Percentiles rank a stretch among this genome's conserved stretches.
phyloP scores from a whole-genome alignment of 2,113 vertebrate genomes.

The Struthio camelus region DNA sequence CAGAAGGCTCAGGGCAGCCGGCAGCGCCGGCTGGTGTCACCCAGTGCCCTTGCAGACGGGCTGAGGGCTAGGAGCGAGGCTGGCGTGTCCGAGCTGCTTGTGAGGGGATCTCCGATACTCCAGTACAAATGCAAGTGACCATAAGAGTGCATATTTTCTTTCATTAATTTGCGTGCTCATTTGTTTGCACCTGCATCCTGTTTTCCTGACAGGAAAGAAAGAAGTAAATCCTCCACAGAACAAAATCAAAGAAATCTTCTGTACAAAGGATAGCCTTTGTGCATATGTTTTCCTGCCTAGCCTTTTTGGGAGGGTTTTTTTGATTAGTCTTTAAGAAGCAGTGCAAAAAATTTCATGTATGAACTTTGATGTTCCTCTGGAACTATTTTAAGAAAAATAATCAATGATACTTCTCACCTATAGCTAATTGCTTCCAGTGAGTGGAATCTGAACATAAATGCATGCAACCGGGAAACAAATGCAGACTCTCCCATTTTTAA shows the following conservation, averaged over 20 bases:
- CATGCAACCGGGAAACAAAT: background rate
- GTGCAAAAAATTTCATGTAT: accelerated
- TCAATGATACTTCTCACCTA: background rate
- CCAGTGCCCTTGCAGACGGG: background rate
- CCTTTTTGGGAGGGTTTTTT: background rate
- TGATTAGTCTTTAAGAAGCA: background rate
- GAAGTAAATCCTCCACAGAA: background rate
- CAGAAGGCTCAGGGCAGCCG: too few relatives aligned
- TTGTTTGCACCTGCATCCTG: background rate
- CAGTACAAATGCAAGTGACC: background rate
- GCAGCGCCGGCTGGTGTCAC: too few relatives aligned
- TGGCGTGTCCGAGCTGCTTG: background rate
- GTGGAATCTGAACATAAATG: background rate
- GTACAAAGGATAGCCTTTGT: background rate
- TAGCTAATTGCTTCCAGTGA: background rate
- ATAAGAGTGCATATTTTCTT: background rate
- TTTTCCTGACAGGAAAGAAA: slow-evolving; percentile 17
- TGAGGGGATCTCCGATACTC: background rate
- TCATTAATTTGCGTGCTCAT: background rate
- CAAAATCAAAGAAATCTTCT: background rate
- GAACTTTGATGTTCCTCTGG: background rate
- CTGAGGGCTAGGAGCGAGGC: background rate
- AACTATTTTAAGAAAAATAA: background rate
- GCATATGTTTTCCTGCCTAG: background rate
- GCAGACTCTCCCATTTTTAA: background rate